Conservation (phyloP, 2,113 vertebrate genomes). For the Eptesicus fuscus region DNA sequence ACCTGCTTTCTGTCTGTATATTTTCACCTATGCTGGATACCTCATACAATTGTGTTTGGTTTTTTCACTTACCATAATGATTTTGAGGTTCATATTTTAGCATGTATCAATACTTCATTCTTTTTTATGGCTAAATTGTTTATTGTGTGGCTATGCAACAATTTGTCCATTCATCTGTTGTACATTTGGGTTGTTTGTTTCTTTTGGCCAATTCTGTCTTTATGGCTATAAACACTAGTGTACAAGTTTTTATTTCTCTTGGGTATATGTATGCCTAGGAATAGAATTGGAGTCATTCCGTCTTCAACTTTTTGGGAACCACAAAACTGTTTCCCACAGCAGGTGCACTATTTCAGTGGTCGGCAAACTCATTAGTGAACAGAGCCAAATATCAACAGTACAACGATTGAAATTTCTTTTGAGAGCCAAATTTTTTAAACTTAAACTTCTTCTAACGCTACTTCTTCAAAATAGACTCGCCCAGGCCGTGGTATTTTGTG, state of each 20-base stretch:
- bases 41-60: neutral
- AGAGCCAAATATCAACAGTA: too few relatives aligned
- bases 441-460: too few relatives aligned
- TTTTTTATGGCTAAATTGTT: neutral
- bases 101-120: neutral
- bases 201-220: neutral
- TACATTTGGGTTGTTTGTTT: neutral
- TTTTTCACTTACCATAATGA: neutral
- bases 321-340: neutral
- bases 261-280: neutral
- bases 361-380: too few relatives aligned
- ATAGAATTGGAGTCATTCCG: neutral
- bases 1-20: neutral
- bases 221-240: neutral
- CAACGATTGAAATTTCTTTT: too few relatives aligned
- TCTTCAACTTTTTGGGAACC: neutral
- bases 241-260: neutral
- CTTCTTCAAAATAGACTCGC: too few relatives aligned
- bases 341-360: neutral
- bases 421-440: too few relatives aligned
- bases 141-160: neutral
- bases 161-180: neutral
- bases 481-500: too few relatives aligned
- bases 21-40: neutral
- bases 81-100: neutral